A percentile compares a stretch with the other conserved stretches of the same genome.
Conservation (phyloP, 37 sponge, comb jelly and placozoan species). For the Spongilla lacustris region DNA sequence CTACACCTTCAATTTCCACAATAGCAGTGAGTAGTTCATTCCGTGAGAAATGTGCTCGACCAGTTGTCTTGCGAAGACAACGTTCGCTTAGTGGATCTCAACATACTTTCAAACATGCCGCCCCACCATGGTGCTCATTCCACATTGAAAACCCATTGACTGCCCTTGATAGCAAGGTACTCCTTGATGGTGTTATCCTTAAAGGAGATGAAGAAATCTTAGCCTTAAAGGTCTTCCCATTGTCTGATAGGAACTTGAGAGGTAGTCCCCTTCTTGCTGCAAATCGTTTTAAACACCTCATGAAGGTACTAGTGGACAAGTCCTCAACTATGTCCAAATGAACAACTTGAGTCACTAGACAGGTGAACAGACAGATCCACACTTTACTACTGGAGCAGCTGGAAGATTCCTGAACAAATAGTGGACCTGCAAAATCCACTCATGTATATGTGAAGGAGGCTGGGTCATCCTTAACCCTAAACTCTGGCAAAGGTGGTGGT, state of each 20-base stretch:
- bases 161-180: too few species aligned
- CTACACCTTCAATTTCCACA: constrained; percentile 28
- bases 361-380: constrained; percentile 22
- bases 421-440: too few species aligned
- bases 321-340: constrained; percentile 11
- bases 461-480: too few species aligned
- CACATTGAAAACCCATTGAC: constrained; percentile 29
- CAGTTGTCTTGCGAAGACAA: too few species aligned
- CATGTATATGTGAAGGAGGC: constrained; percentile 8
- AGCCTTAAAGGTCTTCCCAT: constrained; percentile 28
- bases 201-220: too few species aligned
- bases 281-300: neutral
- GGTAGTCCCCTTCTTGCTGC: too few species aligned
- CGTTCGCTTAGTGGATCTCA: constrained; percentile 32
- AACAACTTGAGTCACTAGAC: neutral
- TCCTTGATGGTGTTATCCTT: neutral
- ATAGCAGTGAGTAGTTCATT: constrained; percentile 30
- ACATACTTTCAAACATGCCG: too few species aligned
- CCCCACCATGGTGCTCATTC: constrained; percentile 38
- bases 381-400: neutral
- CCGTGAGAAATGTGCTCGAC: too few species aligned
- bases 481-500: constrained; percentile 6
- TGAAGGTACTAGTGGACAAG: neutral
- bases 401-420: neutral
- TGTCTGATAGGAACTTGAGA: too few species aligned